Percentiles rank a stretch among this genome's conserved stretches.
phyloP scores from a whole-genome alignment of 2,888 invertebrate species.

The Ophraella communa region DNA sequence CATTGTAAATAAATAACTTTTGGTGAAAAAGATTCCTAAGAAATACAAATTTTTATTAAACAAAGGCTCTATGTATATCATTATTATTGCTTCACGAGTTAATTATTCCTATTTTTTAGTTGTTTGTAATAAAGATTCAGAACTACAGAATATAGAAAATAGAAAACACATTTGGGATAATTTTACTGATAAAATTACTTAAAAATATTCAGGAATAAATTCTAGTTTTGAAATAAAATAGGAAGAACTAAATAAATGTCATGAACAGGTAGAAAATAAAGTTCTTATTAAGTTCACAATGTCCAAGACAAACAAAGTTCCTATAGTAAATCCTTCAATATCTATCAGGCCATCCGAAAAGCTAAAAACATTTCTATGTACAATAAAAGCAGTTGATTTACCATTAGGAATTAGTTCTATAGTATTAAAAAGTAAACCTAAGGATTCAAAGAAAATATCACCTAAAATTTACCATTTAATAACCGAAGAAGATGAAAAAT shows the following conservation, averaged over 20 bases:
- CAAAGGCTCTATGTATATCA: no score
- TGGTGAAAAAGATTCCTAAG: no score
- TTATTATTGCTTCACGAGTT: no score
- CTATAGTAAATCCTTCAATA: conserved; percentile 70
- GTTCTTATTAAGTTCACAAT: conserved; percentile 63
- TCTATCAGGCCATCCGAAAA: conserved; percentile 69
- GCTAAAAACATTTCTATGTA: conserved; percentile 64
- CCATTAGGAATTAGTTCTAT: conserved; percentile 58
- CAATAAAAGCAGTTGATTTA: conserved; percentile 59
- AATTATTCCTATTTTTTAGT: no score
- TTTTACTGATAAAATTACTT: conserved; percentile 80
- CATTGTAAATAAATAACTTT: no score
- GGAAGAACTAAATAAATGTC: conserved; percentile 76
- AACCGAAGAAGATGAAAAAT: conserved; percentile 48
- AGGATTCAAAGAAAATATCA: conserved; percentile 28
- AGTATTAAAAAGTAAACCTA: conserved; percentile 45
- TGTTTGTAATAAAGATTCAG: no score
- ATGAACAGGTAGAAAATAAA: conserved; percentile 77
- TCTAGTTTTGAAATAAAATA: conserved; percentile 80
- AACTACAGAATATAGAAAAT: no score
- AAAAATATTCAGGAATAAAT: conserved; percentile 77
- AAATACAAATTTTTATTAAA: no score
- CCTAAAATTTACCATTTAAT: conserved; percentile 42
- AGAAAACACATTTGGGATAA: conserved; percentile 72
- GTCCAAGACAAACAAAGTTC: conserved; percentile 59